phyloP scores from a whole-genome alignment of 2,888 invertebrate species.

The Gandaritis pyraliata region DNA sequence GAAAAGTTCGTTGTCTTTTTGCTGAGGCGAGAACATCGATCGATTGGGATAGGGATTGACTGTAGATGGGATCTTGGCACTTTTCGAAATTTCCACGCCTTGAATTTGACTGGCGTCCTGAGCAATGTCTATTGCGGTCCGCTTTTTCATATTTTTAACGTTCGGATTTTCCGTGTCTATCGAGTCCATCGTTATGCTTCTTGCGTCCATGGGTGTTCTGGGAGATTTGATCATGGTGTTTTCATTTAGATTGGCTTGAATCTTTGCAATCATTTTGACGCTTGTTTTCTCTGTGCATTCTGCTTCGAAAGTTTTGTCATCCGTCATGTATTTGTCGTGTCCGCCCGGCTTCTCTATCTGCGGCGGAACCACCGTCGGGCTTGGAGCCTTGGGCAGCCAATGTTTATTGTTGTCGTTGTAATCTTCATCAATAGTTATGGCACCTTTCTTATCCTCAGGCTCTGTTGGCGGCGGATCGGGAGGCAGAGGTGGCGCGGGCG shows the following conservation, averaged over 20 bases:
- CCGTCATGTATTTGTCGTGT: constrained; percentile 78
- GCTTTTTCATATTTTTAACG: constrained; percentile 62
- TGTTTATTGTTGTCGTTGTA: constrained; percentile 66
- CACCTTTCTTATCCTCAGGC: constrained; percentile 55
- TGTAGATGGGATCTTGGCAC: constrained; percentile 77
- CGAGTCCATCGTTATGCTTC: constrained; percentile 66
- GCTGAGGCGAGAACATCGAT: constrained; percentile 89
- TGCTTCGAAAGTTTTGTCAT: constrained; percentile 73
- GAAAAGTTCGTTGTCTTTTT: constrained; percentile 86
- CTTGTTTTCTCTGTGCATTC: constrained; percentile 75
- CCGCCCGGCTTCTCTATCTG: constrained; percentile 73
- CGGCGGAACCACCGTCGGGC: constrained; percentile 70
- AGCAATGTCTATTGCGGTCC: constrained; percentile 65
- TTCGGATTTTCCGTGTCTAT: constrained; percentile 66
- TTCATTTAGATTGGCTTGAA: constrained; percentile 78
- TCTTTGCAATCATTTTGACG: constrained; percentile 78
- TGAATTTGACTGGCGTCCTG: constrained; percentile 76
- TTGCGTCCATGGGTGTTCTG: constrained; percentile 79
- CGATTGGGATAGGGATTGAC: constrained; percentile 79
- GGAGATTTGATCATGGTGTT: constrained; percentile 82
- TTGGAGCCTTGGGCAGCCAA: constrained; percentile 72
- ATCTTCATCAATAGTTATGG: constrained; percentile 54
- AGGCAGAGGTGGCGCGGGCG: constrained; percentile 10
- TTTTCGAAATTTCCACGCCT: constrained; percentile 77
- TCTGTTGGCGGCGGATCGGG: constrained; percentile 36